phyloP scores from a whole-genome alignment of 2,888 invertebrate species.

The Pterostichus niger region DNA sequence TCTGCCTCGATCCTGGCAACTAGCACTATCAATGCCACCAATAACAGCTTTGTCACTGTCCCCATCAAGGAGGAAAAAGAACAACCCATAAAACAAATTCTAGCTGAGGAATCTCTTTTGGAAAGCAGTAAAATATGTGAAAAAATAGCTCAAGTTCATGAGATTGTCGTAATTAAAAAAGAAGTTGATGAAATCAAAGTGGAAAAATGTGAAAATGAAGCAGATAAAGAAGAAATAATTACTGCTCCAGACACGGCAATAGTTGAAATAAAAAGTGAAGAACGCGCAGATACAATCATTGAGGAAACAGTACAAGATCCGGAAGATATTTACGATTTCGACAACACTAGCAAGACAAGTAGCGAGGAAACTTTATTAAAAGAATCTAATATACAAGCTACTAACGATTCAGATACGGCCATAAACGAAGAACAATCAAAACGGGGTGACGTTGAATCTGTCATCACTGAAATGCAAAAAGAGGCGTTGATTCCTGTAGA shows the following conservation, averaged over 20 bases:
- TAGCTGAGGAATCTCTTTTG: slow-evolving; percentile 27
- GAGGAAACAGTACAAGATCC: slow-evolving; percentile 67
- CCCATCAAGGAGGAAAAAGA: slow-evolving; percentile 41
- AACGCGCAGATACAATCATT: slow-evolving; percentile 68
- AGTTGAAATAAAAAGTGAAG: slow-evolving; percentile 65
- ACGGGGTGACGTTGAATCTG: slow-evolving; percentile 67
- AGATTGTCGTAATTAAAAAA: slow-evolving; percentile 1
- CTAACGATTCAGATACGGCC: slow-evolving; percentile 44
- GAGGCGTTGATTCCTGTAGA: slow-evolving; percentile 30
- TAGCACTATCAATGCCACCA: background rate
- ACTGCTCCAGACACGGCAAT: slow-evolving; percentile 68
- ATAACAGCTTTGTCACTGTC: too few species aligned
- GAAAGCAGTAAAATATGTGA: slow-evolving; percentile 33
- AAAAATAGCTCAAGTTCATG: background rate
- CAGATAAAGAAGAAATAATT: slow-evolving; percentile 71
- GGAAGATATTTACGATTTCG: slow-evolving; percentile 66
- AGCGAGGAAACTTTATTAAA: slow-evolving; percentile 55
- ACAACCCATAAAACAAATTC: slow-evolving; percentile 40
- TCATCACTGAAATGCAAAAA: slow-evolving; percentile 64
- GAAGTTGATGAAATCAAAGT: slow-evolving; percentile 4
- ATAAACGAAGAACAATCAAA: slow-evolving; percentile 62
- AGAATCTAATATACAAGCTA: slow-evolving; percentile 49
- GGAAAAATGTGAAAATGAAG: slow-evolving; percentile 70
- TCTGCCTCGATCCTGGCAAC: background rate
- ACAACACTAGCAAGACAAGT: slow-evolving; percentile 64